These are phyloP conservation scores for Trachemys scripta DNA, from an alignment of 2,113 vertebrate genomes.

Conservation along the genomic window DNA sequence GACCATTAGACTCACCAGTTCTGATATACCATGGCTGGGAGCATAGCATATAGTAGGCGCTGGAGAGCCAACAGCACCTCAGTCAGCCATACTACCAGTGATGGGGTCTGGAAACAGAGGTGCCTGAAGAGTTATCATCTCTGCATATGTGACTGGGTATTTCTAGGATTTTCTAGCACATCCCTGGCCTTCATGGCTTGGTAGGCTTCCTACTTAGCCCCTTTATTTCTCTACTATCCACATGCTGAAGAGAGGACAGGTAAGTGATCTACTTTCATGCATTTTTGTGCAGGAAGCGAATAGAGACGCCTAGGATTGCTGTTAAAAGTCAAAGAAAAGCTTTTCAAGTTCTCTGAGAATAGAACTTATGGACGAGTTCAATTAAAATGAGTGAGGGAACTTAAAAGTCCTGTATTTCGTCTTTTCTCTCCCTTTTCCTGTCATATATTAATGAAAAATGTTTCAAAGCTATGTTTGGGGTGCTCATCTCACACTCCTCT, in stretches of 20 bases:
- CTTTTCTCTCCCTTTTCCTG: neutral
- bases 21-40: too few species aligned
- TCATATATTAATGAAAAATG: neutral
- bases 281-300: neutral
- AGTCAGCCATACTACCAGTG: neutral
- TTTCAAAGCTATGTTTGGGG: slow-evolving; percentile 1
- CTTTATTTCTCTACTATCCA: too few species aligned
- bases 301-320: neutral
- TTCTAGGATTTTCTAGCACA: neutral
- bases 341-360: neutral
- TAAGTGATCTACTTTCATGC: neutral
- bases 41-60: neutral
- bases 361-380: neutral
- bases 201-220: neutral
- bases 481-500: neutral
- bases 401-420: neutral
- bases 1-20: neutral
- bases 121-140: accelerated
- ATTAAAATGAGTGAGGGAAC: neutral
- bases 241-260: accelerated
- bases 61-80: neutral
- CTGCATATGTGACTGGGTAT: neutral
- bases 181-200: neutral
- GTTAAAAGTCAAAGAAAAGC: neutral
- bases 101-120: neutral